phyloP scores from a whole-genome alignment of 2,888 invertebrate genomes.

The Parnassius glacialis region DNA sequence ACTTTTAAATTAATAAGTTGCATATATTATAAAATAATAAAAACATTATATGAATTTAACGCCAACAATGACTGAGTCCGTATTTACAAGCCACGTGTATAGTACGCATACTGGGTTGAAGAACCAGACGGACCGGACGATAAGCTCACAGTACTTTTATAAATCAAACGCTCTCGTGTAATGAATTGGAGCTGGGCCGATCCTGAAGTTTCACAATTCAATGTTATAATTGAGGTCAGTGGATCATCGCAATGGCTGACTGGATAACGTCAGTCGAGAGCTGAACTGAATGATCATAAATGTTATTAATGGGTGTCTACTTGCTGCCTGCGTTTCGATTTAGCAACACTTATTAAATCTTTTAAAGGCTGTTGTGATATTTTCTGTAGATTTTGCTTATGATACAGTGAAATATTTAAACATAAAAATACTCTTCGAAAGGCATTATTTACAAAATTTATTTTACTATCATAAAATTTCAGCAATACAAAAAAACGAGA shows the following conservation, averaged over 20 bases:
- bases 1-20: too few species aligned
- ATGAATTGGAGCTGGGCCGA: conserved; percentile 27
- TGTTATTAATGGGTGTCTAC: conserved; percentile 19
- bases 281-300: conserved; percentile 26
- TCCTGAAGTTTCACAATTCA: conserved; percentile 34
- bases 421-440: neutral
- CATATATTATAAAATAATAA: too few species aligned
- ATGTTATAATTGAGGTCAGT: conserved; percentile 38
- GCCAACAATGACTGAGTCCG: neutral
- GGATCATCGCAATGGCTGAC: conserved; percentile 36
- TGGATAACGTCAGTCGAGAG: conserved; percentile 25
- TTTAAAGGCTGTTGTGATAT: conserved; percentile 5
- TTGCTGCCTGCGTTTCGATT: conserved; percentile 8
- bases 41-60: neutral
- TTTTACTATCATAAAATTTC: too few species aligned
- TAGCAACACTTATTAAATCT: conserved; percentile 22
- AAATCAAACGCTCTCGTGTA: conserved; percentile 47
- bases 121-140: conserved; percentile 57
- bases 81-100: conserved; percentile 34
- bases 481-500: neutral
- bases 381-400: neutral
- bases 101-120: conserved; percentile 55
- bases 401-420: too few species aligned
- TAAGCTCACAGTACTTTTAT: conserved; percentile 66
- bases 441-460: neutral